Evolutionary conservation across 37 sponge, comb jelly and placozoan genomes (phyloP).

Genomic region (Hexactinellida sp.): DNA sequence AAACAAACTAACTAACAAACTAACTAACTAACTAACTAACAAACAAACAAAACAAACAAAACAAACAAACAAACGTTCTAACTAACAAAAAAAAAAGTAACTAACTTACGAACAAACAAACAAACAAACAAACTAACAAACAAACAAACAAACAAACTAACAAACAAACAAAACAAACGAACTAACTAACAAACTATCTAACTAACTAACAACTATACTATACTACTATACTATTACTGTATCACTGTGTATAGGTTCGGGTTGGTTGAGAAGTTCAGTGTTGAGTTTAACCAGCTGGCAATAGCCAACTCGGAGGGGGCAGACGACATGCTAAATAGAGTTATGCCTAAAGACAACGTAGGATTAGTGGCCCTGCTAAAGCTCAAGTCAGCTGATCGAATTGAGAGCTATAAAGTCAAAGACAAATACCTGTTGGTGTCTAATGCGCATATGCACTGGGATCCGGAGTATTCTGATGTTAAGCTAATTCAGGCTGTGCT

Average conservation of each 20-base stretch:
- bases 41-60: too few relatives aligned
- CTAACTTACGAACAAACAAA: too few relatives aligned
- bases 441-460: conserved; percentile 98
- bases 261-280: conserved; percentile 51
- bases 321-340: conserved; percentile 88
- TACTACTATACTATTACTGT: too few relatives aligned
- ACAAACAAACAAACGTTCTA: too few relatives aligned
- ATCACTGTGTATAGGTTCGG: conserved; percentile 58
- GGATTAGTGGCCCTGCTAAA: conserved; percentile 65
- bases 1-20: too few relatives aligned
- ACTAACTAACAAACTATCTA: too few relatives aligned
- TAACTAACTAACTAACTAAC: too few relatives aligned
- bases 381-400: background rate
- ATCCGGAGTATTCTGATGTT: conserved; percentile 87
- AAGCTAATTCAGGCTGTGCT: conserved; percentile 80
- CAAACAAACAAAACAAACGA: too few relatives aligned
- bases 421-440: conserved; percentile 60
- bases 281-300: conserved; percentile 91
- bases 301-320: conserved; percentile 76
- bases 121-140: too few relatives aligned
- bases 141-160: too few relatives aligned
- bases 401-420: conserved; percentile 14
- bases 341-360: conserved; percentile 87
- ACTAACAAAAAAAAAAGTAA: too few relatives aligned
- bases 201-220: too few relatives aligned